Evolutionary conservation across 2,888 invertebrate genomes (phyloP).

Genomic region (Parapristionchus giblindavisi): DNA sequence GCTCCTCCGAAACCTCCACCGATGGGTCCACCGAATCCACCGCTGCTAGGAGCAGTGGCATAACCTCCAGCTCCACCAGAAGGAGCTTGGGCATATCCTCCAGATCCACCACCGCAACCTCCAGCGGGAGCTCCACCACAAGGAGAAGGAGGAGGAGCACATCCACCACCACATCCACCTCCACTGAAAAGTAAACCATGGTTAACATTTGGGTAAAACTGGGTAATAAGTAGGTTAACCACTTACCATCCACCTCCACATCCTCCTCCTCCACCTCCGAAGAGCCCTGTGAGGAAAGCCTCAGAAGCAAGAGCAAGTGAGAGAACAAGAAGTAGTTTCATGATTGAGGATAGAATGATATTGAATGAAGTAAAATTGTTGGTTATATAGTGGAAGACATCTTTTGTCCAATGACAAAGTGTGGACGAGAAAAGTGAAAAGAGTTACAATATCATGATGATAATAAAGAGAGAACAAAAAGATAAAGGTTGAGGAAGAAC

Average conservation of each 20-base stretch:
- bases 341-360: conserved; percentile 71
- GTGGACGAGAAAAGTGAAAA: too few relatives aligned
- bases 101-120: conserved; percentile 22
- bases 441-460: too few relatives aligned
- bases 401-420: conserved; percentile 8
- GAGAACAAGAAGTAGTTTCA: conserved; percentile 28
- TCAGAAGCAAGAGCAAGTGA: conserved; percentile 8
- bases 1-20: neutral
- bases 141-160: conserved; percentile 4
- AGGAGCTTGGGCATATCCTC: conserved; percentile 28
- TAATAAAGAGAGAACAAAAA: too few relatives aligned
- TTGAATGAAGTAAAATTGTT: too few relatives aligned
- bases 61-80: conserved; percentile 13
- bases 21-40: neutral
- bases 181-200: neutral
- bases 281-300: conserved; percentile 26
- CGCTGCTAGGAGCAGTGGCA: conserved; percentile 20
- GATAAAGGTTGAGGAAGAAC: too few relatives aligned
- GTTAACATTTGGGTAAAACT: neutral
- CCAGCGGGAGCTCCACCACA: conserved; percentile 13
- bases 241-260: conserved; percentile 27
- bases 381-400: too few relatives aligned
- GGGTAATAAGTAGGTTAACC: neutral
- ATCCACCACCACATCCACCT: neutral
- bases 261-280: conserved; percentile 33